phyloP scores from a whole-genome alignment of 2,888 invertebrate species.

The Cephus runcator region DNA sequence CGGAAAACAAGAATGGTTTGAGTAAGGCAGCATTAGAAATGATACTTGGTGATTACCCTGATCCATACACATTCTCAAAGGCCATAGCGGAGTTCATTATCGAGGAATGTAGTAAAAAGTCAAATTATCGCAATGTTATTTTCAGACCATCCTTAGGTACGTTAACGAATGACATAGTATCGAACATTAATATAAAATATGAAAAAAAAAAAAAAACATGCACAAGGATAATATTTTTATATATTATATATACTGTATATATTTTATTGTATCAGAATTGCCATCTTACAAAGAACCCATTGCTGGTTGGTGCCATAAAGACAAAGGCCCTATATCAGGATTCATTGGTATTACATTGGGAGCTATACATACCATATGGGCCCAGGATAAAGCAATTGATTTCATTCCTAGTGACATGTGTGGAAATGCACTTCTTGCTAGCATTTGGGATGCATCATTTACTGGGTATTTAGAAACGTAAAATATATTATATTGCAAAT shows the following conservation, averaged over 20 bases:
- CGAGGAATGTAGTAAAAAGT: slow-evolving; percentile 31
- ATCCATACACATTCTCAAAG: background rate
- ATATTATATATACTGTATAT: background rate
- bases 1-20: slow-evolving; percentile 30
- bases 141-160: slow-evolving; percentile 48
- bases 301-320: slow-evolving; percentile 34
- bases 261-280: slow-evolving; percentile 30
- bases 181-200: background rate
- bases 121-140: slow-evolving; percentile 39
- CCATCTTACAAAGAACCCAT: slow-evolving; percentile 42
- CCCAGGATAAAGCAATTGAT: slow-evolving; percentile 31
- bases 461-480: background rate
- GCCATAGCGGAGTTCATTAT: slow-evolving; percentile 29
- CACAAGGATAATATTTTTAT: background rate
- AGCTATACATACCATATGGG: slow-evolving; percentile 30
- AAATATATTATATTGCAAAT: background rate
- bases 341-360: slow-evolving; percentile 33
- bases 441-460: slow-evolving; percentile 36
- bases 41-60: slow-evolving; percentile 36
- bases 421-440: slow-evolving; percentile 40
- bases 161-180: background rate
- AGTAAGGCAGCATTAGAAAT: slow-evolving; percentile 27
- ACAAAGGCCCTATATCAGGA: slow-evolving; percentile 30
- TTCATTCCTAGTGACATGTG: slow-evolving; percentile 46
- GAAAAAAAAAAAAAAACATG: background rate